Evolutionary conservation across 2,888 invertebrate species (phyloP).

Genomic region (Noctua janthina): DNA sequence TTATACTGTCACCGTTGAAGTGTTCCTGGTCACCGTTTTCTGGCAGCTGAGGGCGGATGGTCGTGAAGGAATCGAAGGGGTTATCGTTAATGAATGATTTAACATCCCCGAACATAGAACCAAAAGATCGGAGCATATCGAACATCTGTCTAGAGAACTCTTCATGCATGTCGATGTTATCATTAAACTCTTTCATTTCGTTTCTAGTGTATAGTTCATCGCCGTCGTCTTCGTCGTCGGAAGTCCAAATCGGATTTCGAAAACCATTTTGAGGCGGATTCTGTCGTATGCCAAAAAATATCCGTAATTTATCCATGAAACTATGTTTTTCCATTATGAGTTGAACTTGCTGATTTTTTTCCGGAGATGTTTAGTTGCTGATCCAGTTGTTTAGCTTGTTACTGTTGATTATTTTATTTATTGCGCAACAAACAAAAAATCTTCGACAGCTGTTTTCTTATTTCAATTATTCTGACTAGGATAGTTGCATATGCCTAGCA

Average conservation of each 20-base stretch:
- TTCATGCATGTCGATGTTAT: conserved; percentile 76
- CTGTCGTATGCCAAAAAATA: conserved; percentile 80
- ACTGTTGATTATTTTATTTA: conserved; percentile 66
- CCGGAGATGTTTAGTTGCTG: conserved; percentile 52
- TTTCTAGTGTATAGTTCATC: conserved; percentile 84
- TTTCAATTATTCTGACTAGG: conserved; percentile 23
- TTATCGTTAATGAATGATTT: conserved; percentile 78
- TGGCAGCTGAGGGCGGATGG: conserved; percentile 58
- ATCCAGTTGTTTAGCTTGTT: conserved; percentile 63
- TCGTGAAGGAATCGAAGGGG: conserved; percentile 69
- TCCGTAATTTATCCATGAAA: conserved; percentile 81
- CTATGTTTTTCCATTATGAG: conserved; percentile 72
- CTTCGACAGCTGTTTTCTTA: conserved; percentile 60
- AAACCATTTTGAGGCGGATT: conserved; percentile 85
- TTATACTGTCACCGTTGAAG: conserved; percentile 76
- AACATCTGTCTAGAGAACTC: conserved; percentile 83
- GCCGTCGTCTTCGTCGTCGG: conserved; percentile 86
- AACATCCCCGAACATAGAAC: conserved; percentile 83
- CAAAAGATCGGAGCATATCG: conserved; percentile 82
- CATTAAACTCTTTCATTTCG: conserved; percentile 66
- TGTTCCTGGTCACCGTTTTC: conserved; percentile 69
- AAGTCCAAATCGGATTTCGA: conserved; percentile 87
- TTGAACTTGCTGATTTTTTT: conserved; percentile 71
- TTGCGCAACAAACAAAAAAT: conserved; percentile 83
- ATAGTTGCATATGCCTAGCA: conserved; percentile 27